These are phyloP conservation scores for Channallabes apus DNA, from an alignment of 2,797 vertebrate species.

Conservation along the genomic window DNA sequence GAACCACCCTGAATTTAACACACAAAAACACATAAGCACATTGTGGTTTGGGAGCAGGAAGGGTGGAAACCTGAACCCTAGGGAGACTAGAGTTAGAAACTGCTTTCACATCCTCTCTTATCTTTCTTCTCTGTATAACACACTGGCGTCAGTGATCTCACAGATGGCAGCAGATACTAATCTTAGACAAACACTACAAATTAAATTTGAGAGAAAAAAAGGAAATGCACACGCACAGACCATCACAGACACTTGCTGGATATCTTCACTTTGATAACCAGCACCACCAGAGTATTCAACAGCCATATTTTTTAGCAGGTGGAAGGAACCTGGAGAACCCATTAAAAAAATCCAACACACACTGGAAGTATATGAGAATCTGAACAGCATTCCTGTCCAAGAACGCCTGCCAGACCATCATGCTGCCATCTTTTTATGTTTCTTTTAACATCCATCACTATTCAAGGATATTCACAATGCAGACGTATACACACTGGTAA, in stretches of 20 bases:
- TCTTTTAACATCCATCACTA: background rate
- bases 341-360: background rate
- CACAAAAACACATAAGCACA: background rate
- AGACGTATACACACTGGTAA: background rate
- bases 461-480: background rate
- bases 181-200: background rate
- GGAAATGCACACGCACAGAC: background rate
- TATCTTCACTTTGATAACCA: background rate
- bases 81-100: background rate
- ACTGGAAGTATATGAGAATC: background rate
- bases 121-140: conserved; percentile 14
- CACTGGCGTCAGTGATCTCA: conserved; percentile 4
- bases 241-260: background rate
- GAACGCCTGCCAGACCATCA: background rate
- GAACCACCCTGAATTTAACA: conserved; percentile 23
- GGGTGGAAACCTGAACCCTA: conserved; percentile 23
- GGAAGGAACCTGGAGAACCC: background rate
- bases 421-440: background rate
- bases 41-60: conserved; percentile 32
- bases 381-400: background rate
- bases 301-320: background rate
- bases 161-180: conserved; percentile 23
- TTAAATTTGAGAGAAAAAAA: background rate
- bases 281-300: no score
- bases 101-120: conserved; percentile 21